Conservation (phyloP, 2,888 invertebrate genomes). For the Ochlodes sylvanus region DNA sequence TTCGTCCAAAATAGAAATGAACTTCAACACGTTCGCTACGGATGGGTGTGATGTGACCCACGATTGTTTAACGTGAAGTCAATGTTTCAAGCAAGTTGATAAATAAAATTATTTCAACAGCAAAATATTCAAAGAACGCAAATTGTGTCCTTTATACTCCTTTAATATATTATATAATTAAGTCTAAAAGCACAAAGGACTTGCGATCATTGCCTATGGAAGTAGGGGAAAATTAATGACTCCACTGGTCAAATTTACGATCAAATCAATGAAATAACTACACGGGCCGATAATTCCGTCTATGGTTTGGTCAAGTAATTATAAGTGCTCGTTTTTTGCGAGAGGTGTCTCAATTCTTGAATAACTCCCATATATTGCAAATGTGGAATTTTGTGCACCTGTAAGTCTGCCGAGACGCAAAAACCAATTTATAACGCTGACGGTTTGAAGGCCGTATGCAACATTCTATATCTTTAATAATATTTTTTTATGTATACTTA, state of each 20-base stretch:
- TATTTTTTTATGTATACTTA: background rate
- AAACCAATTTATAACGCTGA: constrained; percentile 30
- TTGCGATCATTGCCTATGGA: constrained; percentile 55
- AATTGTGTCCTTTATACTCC: constrained; percentile 35
- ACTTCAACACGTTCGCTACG: too few relatives aligned
- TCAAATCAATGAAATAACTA: constrained; percentile 68
- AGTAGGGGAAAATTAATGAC: constrained; percentile 51
- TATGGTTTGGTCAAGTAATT: constrained; percentile 62
- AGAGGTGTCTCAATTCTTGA: constrained; percentile 54
- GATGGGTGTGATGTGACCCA: too few relatives aligned
- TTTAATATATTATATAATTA: constrained; percentile 30
- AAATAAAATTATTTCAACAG: constrained; percentile 4
- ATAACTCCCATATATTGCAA: constrained; percentile 34
- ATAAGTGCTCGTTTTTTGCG: constrained; percentile 57
- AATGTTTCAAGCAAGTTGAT: background rate
- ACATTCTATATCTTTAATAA: background rate
- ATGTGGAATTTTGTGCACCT: constrained; percentile 35
- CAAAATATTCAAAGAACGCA: constrained; percentile 24
- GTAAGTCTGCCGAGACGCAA: constrained; percentile 27
- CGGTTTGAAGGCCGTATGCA: constrained; percentile 11
- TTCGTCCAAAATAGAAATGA: too few relatives aligned
- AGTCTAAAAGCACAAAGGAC: constrained; percentile 58
- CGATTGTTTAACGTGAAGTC: too few relatives aligned
- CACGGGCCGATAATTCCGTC: constrained; percentile 55
- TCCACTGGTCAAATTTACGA: constrained; percentile 61